Conservation (phyloP, 2,888 invertebrate genomes). For the Pristionchus exspectatus region DNA sequence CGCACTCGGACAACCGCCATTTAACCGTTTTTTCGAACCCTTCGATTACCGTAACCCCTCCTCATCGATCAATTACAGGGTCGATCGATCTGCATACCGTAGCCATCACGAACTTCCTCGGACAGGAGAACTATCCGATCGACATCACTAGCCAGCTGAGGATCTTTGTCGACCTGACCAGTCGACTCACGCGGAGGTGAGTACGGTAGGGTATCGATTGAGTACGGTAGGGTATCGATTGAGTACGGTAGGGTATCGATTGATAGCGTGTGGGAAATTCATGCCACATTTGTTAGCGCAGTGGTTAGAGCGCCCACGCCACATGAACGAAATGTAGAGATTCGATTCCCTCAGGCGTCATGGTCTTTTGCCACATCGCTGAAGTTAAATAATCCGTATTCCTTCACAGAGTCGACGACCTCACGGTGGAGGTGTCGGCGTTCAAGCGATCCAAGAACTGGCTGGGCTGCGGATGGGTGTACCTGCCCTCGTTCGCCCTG, state of each 20-base stretch:
- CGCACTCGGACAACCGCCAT: background rate
- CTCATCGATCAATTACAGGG: background rate
- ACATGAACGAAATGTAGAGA: too few species aligned
- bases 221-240: too few species aligned
- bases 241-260: conserved; percentile 1
- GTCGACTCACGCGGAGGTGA: conserved; percentile 68
- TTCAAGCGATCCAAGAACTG: conserved; percentile 73
- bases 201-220: too few species aligned
- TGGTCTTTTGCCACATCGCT: too few species aligned
- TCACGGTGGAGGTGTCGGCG: conserved; percentile 72
- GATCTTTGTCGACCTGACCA: conserved; percentile 74
- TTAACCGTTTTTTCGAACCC: background rate
- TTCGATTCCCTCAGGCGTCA: too few species aligned
- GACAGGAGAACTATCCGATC: conserved; percentile 73
- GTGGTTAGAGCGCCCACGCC: too few species aligned
- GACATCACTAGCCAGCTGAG: conserved; percentile 69
- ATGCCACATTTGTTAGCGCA: too few species aligned
- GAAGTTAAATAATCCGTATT: background rate
- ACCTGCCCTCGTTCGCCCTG: conserved; percentile 73
- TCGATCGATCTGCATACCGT: conserved; percentile 67
- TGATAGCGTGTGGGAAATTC: background rate
- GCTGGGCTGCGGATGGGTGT: conserved; percentile 77
- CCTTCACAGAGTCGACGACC: conserved; percentile 69
- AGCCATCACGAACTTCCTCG: conserved; percentile 73
- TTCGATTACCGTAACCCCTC: background rate